Evolutionary conservation across 2,113 vertebrate species (phyloP).

Genomic region (Albula goreensis): DNA sequence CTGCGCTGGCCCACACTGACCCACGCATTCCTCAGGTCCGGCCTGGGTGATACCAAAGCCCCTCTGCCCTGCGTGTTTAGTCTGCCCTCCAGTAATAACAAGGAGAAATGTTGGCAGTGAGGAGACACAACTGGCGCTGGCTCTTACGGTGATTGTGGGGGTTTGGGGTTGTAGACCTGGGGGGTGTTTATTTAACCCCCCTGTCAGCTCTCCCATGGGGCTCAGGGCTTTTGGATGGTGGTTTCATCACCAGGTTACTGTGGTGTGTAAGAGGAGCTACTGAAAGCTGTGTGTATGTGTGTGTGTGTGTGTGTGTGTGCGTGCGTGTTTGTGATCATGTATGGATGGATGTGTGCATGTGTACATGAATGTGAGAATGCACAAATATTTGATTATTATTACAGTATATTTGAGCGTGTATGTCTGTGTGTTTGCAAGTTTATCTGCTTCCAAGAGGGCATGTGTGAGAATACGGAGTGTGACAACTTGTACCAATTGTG

Average conservation of each 20-base stretch:
- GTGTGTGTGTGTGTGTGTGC: conserved; percentile 8
- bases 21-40: conserved; percentile 64
- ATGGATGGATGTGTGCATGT: conserved; percentile 16
- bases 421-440: neutral
- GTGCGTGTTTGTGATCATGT: conserved; percentile 30
- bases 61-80: conserved; percentile 73
- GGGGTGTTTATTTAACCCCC: conserved; percentile 14
- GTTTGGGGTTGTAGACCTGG: conserved; percentile 2
- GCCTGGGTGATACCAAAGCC: conserved; percentile 68
- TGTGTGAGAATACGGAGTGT: too few relatives aligned
- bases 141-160: conserved; percentile 5
- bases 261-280: conserved; percentile 16
- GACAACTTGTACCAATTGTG: too few relatives aligned
- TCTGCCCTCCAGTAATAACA: conserved; percentile 71
- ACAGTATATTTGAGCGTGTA: neutral
- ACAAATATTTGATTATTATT: too few relatives aligned
- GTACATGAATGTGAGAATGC: too few relatives aligned
- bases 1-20: conserved; percentile 43
- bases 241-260: conserved; percentile 12
- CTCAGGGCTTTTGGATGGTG: conserved; percentile 14
- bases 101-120: conserved; percentile 70
- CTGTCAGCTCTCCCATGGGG: neutral
- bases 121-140: conserved; percentile 72
- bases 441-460: too few relatives aligned
- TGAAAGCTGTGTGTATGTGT: neutral